A percentile compares a stretch with the other conserved stretches of the same genome.
Evolutionary conservation across 1,140 invertebrate genomes (phyloP).

Genomic region (Amyelois transitella): DNA sequence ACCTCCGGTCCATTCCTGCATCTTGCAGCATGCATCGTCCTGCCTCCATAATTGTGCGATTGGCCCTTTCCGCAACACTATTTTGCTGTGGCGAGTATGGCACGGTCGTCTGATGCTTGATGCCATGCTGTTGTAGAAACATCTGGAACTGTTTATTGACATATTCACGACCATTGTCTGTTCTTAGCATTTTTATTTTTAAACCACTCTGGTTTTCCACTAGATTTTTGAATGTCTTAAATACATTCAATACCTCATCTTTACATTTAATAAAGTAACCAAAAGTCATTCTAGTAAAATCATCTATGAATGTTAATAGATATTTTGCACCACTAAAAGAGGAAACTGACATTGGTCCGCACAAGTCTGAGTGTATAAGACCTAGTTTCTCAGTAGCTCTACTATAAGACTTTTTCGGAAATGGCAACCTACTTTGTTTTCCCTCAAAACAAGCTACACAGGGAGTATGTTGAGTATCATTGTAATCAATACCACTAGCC

Average conservation of each 20-base stretch:
- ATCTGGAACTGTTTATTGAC: neutral
- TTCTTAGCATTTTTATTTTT: conserved; percentile 2
- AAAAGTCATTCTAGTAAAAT: conserved; percentile 30
- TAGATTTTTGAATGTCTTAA: conserved; percentile 16
- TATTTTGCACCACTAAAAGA: conserved; percentile 35
- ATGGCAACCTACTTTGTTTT: conserved; percentile 6
- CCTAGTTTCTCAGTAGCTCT: conserved; percentile 23
- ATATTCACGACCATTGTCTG: conserved; percentile 4
- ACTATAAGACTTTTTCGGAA: conserved; percentile 20
- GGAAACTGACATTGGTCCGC: conserved; percentile 24
- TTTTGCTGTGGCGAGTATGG: neutral
- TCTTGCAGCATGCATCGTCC: neutral
- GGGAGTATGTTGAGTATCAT: too few species aligned
- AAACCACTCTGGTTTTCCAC: neutral
- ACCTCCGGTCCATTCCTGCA: neutral
- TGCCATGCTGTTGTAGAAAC: neutral
- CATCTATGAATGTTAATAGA: conserved; percentile 46
- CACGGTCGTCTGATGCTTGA: neutral
- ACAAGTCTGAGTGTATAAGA: conserved; percentile 35
- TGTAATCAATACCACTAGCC: too few species aligned
- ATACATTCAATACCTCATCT: neutral
- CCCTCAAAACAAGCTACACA: conserved; percentile 17
- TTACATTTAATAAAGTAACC: conserved; percentile 39
- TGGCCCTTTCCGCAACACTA: conserved; percentile 1
- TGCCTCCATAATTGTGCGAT: neutral